phyloP scores from a whole-genome alignment of 2,888 invertebrate genomes.

The Heliconius sara region DNA sequence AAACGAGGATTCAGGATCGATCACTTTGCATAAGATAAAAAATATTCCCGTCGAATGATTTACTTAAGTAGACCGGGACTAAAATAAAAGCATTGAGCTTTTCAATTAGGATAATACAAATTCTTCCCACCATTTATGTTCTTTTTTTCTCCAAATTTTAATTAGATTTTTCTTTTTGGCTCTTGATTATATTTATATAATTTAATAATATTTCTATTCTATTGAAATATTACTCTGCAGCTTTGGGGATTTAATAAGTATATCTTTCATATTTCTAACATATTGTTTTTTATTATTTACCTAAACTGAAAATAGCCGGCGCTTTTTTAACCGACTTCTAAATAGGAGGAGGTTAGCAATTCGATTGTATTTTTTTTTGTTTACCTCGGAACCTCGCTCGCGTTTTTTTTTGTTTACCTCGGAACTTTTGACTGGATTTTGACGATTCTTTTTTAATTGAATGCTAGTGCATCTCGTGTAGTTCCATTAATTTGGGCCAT shows the following conservation, averaged over 20 bases:
- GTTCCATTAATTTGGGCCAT: no score
- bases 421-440: no score
- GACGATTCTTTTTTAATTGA: no score
- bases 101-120: constrained; percentile 36
- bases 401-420: no score
- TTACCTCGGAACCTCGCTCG: no score
- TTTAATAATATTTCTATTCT: neutral
- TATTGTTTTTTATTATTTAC: neutral
- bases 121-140: constrained; percentile 22
- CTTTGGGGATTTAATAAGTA: neutral
- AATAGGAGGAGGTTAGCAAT: no score
- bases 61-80: constrained; percentile 2
- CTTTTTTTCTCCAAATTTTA: neutral
- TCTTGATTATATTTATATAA: neutral
- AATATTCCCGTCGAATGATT: constrained; percentile 13
- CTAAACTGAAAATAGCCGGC: neutral
- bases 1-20: neutral
- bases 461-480: no score
- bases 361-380: no score
- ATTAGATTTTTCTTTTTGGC: neutral
- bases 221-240: no score
- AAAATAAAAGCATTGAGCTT: constrained; percentile 23
- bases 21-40: constrained; percentile 6
- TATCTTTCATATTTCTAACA: neutral
- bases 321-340: neutral